These are phyloP conservation scores for Drosophila barbarae DNA, from an alignment of 2,888 invertebrate genomes.

Conservation along the genomic window DNA sequence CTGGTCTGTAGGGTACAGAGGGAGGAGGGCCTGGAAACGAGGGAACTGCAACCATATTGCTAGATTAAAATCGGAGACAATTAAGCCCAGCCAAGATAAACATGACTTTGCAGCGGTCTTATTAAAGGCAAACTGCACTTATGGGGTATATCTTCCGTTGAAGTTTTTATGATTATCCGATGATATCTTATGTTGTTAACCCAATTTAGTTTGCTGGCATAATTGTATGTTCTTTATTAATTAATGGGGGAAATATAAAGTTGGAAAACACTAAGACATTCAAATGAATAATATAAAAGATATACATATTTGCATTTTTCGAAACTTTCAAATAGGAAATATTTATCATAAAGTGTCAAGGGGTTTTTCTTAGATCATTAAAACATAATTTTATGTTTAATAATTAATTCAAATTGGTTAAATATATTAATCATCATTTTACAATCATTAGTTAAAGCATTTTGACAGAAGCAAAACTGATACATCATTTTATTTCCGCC, in stretches of 20 bases:
- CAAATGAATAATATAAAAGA: background rate
- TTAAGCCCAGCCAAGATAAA: constrained; percentile 66
- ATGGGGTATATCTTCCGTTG: constrained; percentile 5
- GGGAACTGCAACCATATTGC: constrained; percentile 45
- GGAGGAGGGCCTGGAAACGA: background rate
- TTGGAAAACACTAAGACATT: background rate
- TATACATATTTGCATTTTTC: background rate
- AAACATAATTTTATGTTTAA: background rate
- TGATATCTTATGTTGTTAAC: background rate
- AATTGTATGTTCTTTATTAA: constrained; percentile 2
- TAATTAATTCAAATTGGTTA: background rate
- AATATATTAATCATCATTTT: background rate
- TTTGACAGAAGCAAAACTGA: background rate
- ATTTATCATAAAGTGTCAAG: constrained; percentile 1
- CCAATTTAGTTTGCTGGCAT: background rate
- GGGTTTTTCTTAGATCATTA: too few relatives aligned
- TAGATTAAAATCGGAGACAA: constrained; percentile 74
- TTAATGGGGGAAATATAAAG: background rate
- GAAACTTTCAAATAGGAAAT: background rate
- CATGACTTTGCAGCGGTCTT: constrained; percentile 12
- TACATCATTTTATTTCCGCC: background rate
- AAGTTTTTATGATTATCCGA: constrained; percentile 17
- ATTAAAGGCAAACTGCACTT: constrained; percentile 10
- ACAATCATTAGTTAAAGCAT: background rate
- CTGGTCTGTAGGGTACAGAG: constrained; percentile 4